phyloP scores from a whole-genome alignment of 2,888 invertebrate genomes.

The Erebia palarica region DNA sequence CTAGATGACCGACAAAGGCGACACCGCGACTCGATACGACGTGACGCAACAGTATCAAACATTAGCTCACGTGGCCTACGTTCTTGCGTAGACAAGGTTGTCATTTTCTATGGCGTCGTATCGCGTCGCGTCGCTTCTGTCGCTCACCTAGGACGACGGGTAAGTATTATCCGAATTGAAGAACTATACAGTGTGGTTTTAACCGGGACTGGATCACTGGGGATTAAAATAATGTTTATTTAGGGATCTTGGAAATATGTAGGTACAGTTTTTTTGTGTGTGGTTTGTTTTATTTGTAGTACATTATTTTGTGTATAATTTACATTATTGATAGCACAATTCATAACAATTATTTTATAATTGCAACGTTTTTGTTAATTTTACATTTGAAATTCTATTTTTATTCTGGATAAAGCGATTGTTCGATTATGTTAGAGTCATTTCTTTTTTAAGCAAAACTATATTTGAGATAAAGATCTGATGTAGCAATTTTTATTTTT shows the following conservation, averaged over 20 bases:
- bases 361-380: constrained; percentile 3
- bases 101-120: too few species aligned
- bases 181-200: too few species aligned
- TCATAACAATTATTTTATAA: not conserved
- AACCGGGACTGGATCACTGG: too few species aligned
- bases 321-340: not conserved
- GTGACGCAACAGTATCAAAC: too few species aligned
- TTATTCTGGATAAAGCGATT: not conserved
- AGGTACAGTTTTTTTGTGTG: not conserved
- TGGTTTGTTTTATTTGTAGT: constrained; percentile 4
- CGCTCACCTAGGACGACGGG: too few species aligned
- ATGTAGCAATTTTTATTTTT: constrained; percentile 1
- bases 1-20: too few species aligned
- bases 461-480: constrained; percentile 12
- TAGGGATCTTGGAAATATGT: not conserved
- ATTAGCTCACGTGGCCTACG: too few species aligned
- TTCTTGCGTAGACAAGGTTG: too few species aligned
- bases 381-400: not conserved
- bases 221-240: not conserved
- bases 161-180: too few species aligned
- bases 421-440: not conserved
- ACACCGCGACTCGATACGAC: too few species aligned
- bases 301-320: not conserved
- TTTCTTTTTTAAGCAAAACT: not conserved
- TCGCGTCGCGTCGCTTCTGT: too few species aligned